Evolutionary conservation across 23 tunicate genomes (phyloP).

Genomic region (Clavelina lepadiformis): DNA sequence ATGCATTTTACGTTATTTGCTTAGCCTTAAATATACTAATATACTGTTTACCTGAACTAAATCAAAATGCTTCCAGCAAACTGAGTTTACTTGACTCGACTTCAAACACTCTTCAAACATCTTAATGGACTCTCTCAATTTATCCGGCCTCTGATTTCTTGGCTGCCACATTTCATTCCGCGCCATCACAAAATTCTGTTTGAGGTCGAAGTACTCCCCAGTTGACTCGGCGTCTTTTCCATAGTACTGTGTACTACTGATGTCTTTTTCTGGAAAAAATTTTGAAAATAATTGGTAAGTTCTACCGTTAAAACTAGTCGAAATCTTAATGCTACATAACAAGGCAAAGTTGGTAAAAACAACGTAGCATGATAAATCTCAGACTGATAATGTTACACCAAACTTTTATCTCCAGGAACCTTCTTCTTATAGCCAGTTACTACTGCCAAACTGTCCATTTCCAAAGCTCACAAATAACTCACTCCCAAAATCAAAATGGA

Average conservation of each 20-base stretch:
- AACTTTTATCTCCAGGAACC: no score
- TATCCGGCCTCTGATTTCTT: conserved; percentile 58
- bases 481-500: no score
- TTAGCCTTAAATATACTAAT: no score
- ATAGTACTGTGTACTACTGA: conserved; percentile 18
- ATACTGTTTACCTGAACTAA: conserved; percentile 13
- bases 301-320: no score
- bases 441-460: no score
- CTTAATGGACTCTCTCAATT: conserved; percentile 51
- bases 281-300: background rate
- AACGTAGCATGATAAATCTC: no score
- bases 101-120: conserved; percentile 39
- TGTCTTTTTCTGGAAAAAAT: conserved; percentile 21
- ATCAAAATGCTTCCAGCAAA: conserved; percentile 19
- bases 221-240: conserved; percentile 25
- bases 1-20: no score
- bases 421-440: no score
- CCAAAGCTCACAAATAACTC: no score
- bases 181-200: conserved; percentile 48
- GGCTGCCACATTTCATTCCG: conserved; percentile 69
- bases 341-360: no score
- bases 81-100: conserved; percentile 23
- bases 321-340: no score
- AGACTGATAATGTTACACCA: no score
- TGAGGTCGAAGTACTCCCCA: conserved; percentile 51